A percentile compares a stretch with the other conserved stretches of the same genome.
Conservation (phyloP, 2,888 invertebrate species). For the Cephonodes hylas region DNA sequence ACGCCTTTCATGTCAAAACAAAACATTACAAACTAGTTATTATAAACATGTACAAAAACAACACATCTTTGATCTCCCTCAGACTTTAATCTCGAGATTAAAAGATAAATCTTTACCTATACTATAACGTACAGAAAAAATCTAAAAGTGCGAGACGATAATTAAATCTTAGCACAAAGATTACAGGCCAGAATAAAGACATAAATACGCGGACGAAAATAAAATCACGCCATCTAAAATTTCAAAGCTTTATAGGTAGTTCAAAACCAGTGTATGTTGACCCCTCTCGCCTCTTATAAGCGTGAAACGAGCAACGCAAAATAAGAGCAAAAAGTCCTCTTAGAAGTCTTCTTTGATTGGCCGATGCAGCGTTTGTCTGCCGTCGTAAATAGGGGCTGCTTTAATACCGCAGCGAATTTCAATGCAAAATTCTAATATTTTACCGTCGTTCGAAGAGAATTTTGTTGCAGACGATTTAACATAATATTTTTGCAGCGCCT, state of each 20-base stretch:
- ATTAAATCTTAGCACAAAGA: conserved; percentile 21
- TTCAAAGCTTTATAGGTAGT: conserved; percentile 27
- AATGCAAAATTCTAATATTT: conserved; percentile 5
- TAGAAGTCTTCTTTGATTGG: conserved; percentile 29
- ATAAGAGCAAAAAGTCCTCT: conserved; percentile 17
- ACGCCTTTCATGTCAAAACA: no score
- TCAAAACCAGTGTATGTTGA: conserved; percentile 17
- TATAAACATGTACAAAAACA: not conserved
- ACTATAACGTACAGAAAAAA: not conserved
- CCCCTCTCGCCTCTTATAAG: conserved; percentile 12
- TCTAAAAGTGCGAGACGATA: not conserved
- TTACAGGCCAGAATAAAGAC: conserved; percentile 23
- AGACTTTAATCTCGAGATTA: not conserved
- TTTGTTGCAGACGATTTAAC: not conserved
- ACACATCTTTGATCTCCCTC: no score
- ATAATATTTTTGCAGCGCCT: not conserved
- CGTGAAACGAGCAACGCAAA: conserved; percentile 10
- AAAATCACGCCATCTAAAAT: conserved; percentile 27
- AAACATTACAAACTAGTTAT: no score
- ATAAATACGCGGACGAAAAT: conserved; percentile 26
- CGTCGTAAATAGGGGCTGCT: conserved; percentile 23
- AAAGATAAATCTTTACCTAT: no score
- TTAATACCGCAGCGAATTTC: conserved; percentile 28
- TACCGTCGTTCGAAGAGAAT: not conserved
- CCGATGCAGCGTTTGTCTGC: conserved; percentile 27